A percentile compares a stretch with the other conserved stretches of the same genome.
Conservation (phyloP, 1,140 invertebrate species). For the Gerris buenoi region DNA sequence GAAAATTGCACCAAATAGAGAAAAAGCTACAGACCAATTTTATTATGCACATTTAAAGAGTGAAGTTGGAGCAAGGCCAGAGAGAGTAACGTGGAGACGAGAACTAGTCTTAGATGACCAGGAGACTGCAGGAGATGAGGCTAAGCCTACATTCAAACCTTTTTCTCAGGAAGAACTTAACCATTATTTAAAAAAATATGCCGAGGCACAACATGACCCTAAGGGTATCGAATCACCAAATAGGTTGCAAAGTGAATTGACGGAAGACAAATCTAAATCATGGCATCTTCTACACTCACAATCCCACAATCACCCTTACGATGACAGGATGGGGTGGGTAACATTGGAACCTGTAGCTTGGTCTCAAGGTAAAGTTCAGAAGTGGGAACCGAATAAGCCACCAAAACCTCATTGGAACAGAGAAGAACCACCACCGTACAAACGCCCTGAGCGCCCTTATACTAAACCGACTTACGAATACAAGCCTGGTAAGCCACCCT, state of each 20-base stretch:
- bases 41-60: too few species aligned
- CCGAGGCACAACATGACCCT: constrained; percentile 11
- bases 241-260: constrained; percentile 13
- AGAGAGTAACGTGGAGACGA: not conserved
- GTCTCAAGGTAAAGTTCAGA: constrained; percentile 62
- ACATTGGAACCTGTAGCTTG: constrained; percentile 58
- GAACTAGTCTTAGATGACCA: not conserved
- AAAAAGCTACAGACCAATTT: too few species aligned
- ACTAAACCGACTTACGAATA: constrained; percentile 24
- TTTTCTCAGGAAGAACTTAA: constrained; percentile 25
- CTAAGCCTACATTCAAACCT: constrained; percentile 22
- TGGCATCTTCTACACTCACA: constrained; percentile 27
- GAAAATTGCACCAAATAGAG: not conserved
- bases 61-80: not conserved
- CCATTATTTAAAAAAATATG: constrained; percentile 21
- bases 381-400: constrained; percentile 41
- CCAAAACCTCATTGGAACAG: constrained; percentile 3
- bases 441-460: constrained; percentile 27
- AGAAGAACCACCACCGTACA: constrained; percentile 8
- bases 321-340: constrained; percentile 58
- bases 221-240: constrained; percentile 20
- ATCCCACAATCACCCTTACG: constrained; percentile 39
- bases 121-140: not conserved
- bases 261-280: constrained; percentile 26
- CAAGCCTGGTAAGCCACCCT: constrained; percentile 12